Conservation (phyloP, 1,140 invertebrate genomes). For the Streblospio benedicti region DNA sequence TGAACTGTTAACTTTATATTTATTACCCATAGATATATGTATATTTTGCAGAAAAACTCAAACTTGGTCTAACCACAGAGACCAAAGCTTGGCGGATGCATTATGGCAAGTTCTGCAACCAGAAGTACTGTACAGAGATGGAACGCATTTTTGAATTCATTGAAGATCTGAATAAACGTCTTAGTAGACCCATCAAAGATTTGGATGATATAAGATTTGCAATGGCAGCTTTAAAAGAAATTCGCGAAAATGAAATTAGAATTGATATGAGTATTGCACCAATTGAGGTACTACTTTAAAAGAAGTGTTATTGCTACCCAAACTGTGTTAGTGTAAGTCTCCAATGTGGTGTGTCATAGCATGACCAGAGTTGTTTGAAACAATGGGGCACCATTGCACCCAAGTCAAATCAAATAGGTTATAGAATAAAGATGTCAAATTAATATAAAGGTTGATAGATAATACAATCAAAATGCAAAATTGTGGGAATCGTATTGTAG, state of each 20-base stretch:
- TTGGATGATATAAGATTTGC: constrained; percentile 85
- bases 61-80: constrained; percentile 74
- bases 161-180: constrained; percentile 78
- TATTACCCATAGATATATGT: not conserved
- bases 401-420: too few relatives aligned
- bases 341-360: too few relatives aligned
- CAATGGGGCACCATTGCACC: too few relatives aligned
- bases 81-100: constrained; percentile 71
- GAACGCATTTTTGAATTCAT: constrained; percentile 87
- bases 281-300: constrained; percentile 85
- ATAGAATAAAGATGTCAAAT: too few relatives aligned
- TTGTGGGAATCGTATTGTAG: too few relatives aligned
- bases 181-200: constrained; percentile 77
- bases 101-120: constrained; percentile 84
- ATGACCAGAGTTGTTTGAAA: too few relatives aligned
- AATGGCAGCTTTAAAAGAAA: constrained; percentile 87
- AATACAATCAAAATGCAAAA: too few relatives aligned
- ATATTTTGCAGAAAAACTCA: constrained; percentile 64
- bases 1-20: too few relatives aligned
- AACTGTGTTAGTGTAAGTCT: constrained; percentile 5
- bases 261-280: constrained; percentile 88
- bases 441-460: too few relatives aligned
- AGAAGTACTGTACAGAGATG: constrained; percentile 87
- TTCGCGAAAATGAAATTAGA: constrained; percentile 86
- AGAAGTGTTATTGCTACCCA: constrained; percentile 18